These are phyloP conservation scores for Ciconia nigra DNA, from an alignment of 2,797 vertebrate species.

Conservation along the genomic window DNA sequence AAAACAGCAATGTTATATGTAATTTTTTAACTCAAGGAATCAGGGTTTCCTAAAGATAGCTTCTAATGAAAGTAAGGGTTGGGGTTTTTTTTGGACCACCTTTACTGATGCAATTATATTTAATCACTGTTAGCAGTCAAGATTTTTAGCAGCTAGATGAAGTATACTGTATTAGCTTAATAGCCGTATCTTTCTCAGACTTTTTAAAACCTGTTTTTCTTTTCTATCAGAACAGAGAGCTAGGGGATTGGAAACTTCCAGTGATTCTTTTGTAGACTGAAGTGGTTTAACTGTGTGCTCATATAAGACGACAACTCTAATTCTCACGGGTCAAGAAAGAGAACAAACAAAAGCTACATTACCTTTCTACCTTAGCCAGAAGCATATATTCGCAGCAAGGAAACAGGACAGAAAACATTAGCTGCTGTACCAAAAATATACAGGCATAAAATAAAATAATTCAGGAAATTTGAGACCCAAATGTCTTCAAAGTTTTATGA, in stretches of 20 bases:
- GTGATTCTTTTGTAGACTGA: not conserved
- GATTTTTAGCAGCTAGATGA: slow-evolving; percentile 7
- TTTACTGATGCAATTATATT: slow-evolving; percentile 20
- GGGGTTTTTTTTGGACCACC: not conserved
- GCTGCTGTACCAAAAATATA: not conserved
- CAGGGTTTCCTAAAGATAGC: not conserved
- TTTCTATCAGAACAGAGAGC: not conserved
- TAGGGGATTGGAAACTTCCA: not conserved
- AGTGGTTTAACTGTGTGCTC: not conserved
- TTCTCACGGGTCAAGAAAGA: not conserved
- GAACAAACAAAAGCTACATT: not conserved
- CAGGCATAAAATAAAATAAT: not conserved
- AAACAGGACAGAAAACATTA: not conserved
- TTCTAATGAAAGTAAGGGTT: not conserved
- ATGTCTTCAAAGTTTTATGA: not conserved
- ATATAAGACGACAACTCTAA: not conserved
- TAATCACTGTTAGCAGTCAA: not conserved
- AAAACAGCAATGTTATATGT: not conserved
- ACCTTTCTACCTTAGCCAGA: not conserved
- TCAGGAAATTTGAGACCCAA: not conserved
- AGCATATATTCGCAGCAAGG: not conserved
- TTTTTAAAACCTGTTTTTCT: not conserved
- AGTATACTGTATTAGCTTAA: slow-evolving; percentile 3
- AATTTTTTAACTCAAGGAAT: not conserved
- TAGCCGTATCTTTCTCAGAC: not conserved